Conservation (phyloP, 2,888 invertebrate species). For the Xestobium rufovillosum region DNA sequence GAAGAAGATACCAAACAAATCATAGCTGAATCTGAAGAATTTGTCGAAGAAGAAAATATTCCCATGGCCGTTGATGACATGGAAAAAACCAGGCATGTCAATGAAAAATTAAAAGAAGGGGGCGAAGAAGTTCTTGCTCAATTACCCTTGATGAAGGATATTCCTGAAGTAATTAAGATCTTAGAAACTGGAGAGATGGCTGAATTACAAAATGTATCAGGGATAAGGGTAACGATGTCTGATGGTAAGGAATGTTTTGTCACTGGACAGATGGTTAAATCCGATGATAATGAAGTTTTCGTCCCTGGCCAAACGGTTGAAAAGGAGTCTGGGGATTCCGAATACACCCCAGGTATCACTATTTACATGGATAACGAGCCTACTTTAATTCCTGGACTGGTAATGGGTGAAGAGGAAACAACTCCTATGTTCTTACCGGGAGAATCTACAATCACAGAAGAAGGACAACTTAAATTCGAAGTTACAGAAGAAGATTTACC, state of each 20-base stretch:
- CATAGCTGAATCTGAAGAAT: constrained; percentile 62
- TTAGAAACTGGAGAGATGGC: constrained; percentile 53
- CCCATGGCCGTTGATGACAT: constrained; percentile 50
- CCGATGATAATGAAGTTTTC: constrained; percentile 40
- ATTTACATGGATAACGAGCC: constrained; percentile 68
- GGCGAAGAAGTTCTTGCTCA: constrained; percentile 47
- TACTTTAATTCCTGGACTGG: constrained; percentile 71
- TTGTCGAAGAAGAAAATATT: constrained; percentile 36
- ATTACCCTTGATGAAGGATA: constrained; percentile 55
- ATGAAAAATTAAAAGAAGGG: constrained; percentile 50
- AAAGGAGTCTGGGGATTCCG: constrained; percentile 61
- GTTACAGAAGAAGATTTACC: constrained; percentile 35
- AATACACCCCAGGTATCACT: constrained; percentile 73
- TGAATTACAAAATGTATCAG: constrained; percentile 55
- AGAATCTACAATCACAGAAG: constrained; percentile 38
- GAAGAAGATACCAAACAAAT: constrained; percentile 66
- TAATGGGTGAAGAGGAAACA: constrained; percentile 52
- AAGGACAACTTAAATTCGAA: constrained; percentile 38
- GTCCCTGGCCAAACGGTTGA: constrained; percentile 66
- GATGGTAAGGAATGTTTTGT: constrained; percentile 65
- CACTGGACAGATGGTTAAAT: constrained; percentile 69
- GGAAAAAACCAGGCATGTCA: constrained; percentile 51
- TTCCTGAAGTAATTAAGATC: constrained; percentile 54
- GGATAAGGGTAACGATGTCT: constrained; percentile 45
- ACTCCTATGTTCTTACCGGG: constrained; percentile 38